These are phyloP conservation scores for Morinoia aosen DNA, from an alignment of 2,888 invertebrate genomes.

Conservation along the genomic window DNA sequence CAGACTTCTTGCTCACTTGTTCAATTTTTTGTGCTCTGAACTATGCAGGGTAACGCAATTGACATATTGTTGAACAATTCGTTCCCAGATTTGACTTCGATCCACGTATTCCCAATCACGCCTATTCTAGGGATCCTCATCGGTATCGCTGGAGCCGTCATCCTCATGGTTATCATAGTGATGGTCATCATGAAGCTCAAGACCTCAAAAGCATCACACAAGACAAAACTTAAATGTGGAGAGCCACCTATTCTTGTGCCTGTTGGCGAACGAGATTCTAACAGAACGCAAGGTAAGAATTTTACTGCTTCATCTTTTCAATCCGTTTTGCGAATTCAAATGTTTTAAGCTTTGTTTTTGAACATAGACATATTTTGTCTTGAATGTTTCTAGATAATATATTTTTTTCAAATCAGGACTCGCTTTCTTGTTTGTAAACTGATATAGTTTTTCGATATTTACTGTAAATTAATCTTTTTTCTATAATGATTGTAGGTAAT, in stretches of 20 bases:
- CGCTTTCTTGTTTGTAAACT: neutral
- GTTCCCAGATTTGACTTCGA: slow-evolving; percentile 52
- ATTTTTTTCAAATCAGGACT: neutral
- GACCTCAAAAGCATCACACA: neutral
- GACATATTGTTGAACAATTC: slow-evolving; percentile 32
- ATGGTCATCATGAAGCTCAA: slow-evolving; percentile 75
- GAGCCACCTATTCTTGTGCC: slow-evolving; percentile 17
- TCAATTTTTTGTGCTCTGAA: neutral
- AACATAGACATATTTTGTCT: neutral
- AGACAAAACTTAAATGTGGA: slow-evolving; percentile 14
- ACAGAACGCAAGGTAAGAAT: slow-evolving; percentile 2
- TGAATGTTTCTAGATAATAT: neutral
- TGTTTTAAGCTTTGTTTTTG: neutral
- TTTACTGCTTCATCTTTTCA: neutral
- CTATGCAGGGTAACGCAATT: neutral
- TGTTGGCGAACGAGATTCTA: neutral
- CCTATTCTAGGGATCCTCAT: slow-evolving; percentile 75
- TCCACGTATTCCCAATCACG: slow-evolving; percentile 74
- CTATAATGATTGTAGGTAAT: neutral
- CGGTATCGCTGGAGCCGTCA: slow-evolving; percentile 75
- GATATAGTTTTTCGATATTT: neutral
- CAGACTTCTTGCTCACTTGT: neutral
- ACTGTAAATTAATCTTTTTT: neutral
- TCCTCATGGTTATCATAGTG: slow-evolving; percentile 74
- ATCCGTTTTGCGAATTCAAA: neutral